Evolutionary conservation across 2,797 vertebrate genomes (phyloP).

Genomic region (Steatocranus sp.): DNA sequence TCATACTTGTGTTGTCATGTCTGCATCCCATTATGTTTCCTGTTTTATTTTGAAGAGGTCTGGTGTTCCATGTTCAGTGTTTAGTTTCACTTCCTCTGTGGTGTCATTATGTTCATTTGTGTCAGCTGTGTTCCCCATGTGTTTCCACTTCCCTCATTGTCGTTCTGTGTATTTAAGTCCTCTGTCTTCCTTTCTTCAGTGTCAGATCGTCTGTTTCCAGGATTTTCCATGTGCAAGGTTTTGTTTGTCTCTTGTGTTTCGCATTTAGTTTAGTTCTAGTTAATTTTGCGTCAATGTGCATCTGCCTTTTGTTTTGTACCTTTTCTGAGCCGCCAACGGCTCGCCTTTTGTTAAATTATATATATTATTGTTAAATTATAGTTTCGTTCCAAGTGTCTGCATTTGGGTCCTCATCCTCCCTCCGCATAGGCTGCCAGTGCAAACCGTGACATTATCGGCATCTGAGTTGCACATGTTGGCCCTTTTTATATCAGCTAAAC

Average conservation of each 20-base stretch:
- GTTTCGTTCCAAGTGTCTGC: neutral
- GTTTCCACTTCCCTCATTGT: neutral
- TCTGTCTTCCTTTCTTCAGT: neutral
- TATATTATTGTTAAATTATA: neutral
- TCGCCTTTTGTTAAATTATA: fast-evolving
- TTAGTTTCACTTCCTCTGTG: neutral
- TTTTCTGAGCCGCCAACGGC: neutral
- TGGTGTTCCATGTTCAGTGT: neutral
- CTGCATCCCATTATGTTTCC: neutral
- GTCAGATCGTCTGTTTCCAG: neutral
- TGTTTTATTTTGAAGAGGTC: neutral
- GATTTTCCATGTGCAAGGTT: fast-evolving
- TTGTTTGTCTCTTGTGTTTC: fast-evolving
- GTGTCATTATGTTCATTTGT: neutral
- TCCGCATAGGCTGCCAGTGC: fast-evolving
- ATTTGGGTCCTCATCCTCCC: neutral
- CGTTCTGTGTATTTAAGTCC: neutral
- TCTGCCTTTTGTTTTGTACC: neutral
- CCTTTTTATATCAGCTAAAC: neutral
- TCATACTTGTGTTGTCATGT: neutral
- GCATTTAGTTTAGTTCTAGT: neutral
- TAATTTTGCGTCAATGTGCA: neutral
- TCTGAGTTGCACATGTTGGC: fast-evolving
- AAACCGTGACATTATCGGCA: neutral
- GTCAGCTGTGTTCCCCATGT: neutral